Evolutionary conservation across 2,797 vertebrate species (phyloP), one percentile per base, ranked within the genome.

Genomic region (Pseudochromis fuscus): DNA sequence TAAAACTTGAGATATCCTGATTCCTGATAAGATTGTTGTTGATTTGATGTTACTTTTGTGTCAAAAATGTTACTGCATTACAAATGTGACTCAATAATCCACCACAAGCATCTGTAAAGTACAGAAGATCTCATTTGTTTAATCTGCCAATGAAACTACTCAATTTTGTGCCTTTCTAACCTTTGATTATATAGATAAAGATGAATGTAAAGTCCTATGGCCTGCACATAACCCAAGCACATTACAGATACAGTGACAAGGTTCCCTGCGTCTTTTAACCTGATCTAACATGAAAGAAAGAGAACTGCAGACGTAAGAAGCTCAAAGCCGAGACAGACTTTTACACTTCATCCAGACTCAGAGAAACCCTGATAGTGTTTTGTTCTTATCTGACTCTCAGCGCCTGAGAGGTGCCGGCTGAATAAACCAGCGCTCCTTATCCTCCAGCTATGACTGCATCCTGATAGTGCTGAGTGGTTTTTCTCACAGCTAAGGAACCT

Each of bases 351-450:
- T 44, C 72, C 72, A 49, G 73, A 45, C 66, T 68, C 80, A 66
- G 82, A 58, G 42, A 68, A 78, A 85, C 70, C 49, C 65, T 24
- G 72, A 65, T 49, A 63, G 70, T 69, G 40, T 19, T 46, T 15
- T 42, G 13, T 40, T 53, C 68, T 84, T 88, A 84, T 91, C 89
- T 55, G 77, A 27, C 59, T 56, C 81, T 75, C 73, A 71, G 86
- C 73, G 40, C 57, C 79, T 35, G 60, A 53, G 68, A 86, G 72
- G 77, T 78, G 89, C 67, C 62, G 31, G 63, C 75, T 73, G 49
- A 64, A 74, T 45, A 80, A 87, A 72, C 56, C 89, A 78, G 83
- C 31, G 48, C 76, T 72, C 59, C 83, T 79, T 82, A 86, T 79
- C 85, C 82, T 69, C 7, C 67, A 8, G 38, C n/a, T 46, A 31